Evolutionary conservation across 2,888 invertebrate species (phyloP).

Genomic region (Meghimatium bilineatum): DNA sequence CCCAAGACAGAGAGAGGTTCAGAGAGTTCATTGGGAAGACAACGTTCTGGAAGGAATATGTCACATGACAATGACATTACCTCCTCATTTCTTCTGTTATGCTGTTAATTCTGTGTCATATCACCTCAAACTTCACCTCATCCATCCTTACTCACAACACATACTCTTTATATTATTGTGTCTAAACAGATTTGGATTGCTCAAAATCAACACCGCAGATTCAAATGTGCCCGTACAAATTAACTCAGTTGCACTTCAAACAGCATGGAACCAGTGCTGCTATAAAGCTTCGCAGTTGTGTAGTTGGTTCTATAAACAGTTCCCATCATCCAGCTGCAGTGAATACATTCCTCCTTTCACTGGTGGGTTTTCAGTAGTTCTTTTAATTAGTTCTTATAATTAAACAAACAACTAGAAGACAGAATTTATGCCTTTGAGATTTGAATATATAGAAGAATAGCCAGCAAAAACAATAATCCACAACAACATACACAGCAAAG

Average conservation of each 20-base stretch:
- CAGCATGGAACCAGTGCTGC: neutral
- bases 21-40: too few relatives aligned
- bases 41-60: too few relatives aligned
- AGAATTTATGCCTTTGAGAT: too few relatives aligned
- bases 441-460: too few relatives aligned
- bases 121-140: neutral
- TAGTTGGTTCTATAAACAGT: neutral
- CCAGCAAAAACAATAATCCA: too few relatives aligned
- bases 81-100: neutral
- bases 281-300: neutral
- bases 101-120: neutral
- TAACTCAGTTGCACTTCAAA: neutral
- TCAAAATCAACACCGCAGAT: neutral
- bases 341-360: neutral
- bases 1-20: too few relatives aligned
- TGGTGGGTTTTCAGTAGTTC: neutral
- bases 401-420: too few relatives aligned
- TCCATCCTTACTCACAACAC: neutral
- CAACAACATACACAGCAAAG: too few relatives aligned
- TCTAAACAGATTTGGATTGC: constrained; percentile 9
- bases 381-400: neutral
- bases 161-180: neutral
- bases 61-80: too few relatives aligned
- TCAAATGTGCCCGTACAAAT: neutral
- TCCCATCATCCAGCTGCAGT: constrained; percentile 13